Conservation (phyloP, 2,888 invertebrate genomes). For the Sicus ferrugineus region DNA sequence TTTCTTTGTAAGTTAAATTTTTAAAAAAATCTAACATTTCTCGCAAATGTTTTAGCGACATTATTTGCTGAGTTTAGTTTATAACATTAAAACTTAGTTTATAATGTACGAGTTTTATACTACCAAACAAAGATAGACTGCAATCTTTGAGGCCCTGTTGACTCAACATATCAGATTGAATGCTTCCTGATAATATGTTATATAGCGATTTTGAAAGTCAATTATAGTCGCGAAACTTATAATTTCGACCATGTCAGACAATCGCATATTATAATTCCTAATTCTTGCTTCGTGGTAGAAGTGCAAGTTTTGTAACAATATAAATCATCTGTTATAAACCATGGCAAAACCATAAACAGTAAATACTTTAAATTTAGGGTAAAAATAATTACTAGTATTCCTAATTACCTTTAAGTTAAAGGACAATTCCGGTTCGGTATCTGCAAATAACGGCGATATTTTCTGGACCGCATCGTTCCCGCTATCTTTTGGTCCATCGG, state of each 20-base stretch:
- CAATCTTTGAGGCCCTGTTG: conserved; percentile 51
- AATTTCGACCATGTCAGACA: background rate
- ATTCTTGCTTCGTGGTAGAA: background rate
- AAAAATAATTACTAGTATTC: background rate
- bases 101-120: conserved; percentile 51
- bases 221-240: background rate
- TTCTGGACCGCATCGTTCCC: background rate
- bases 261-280: conserved; percentile 1
- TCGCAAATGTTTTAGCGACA: too few species aligned
- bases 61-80: background rate
- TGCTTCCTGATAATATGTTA: conserved; percentile 9
- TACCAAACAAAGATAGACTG: conserved; percentile 50
- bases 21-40: too few species aligned
- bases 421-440: conserved; percentile 52
- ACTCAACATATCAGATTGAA: conserved; percentile 39
- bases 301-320: too few species aligned
- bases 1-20: too few species aligned
- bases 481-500: background rate
- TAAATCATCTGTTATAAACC: too few species aligned
- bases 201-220: conserved; percentile 7
- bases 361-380: background rate
- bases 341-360: background rate
- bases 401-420: conserved; percentile 53
- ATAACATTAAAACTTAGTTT: background rate
- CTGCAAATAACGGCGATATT: conserved; percentile 50